Evolutionary conservation across 2,888 invertebrate species (phyloP), one percentile per base, ranked within the genome.

Genomic region (Clepsis dumicolana): DNA sequence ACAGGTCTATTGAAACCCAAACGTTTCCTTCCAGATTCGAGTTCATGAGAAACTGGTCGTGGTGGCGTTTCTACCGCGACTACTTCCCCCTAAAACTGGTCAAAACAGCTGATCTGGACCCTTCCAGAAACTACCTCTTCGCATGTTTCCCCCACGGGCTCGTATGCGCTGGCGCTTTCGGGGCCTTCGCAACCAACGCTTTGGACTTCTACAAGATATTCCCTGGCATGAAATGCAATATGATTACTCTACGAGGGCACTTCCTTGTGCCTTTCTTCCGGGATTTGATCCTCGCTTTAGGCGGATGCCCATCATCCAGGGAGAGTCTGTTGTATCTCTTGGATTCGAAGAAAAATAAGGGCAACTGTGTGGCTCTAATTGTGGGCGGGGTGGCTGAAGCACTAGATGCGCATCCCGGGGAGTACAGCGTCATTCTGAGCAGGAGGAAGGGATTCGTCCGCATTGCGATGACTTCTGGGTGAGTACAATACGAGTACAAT

Each of bases 111-210:
- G 97, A 98, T 2, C 83, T 99, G 64, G 96, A 97, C 77, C 96
- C 98, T 0, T 91, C 95, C 35, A 95, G 94, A 77, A 98, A 98
- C 87, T 99, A 99, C 82, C 92, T 99, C 21, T 95, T 98, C 71
- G 97, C 98, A 5, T 95, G 96, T 70, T 98, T 98, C 87, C 99
- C 99, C 0, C 99, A 99, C 87, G 99, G 99, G 1, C 94, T 98
- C 0, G 93, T 99, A 16, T 96, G 97, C 57, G 95, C 96, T 25
- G 98, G 98, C 0, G 95, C 96, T 0, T 96, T 97, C 74, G 94
- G 95, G 0, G 96, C 96, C 50, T 98, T 99, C 89, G 96, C 95
- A 0, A 96, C 97, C 0, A 96, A 96, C 59, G 94, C 94, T 2
- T 83, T 94, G 5, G 86, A 87, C 61, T 83, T 94, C 75, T 79